A percentile compares a stretch with the other conserved stretches of the same genome.
Evolutionary conservation across 2,888 invertebrate genomes (phyloP).

Genomic region (Noctua janthina): DNA sequence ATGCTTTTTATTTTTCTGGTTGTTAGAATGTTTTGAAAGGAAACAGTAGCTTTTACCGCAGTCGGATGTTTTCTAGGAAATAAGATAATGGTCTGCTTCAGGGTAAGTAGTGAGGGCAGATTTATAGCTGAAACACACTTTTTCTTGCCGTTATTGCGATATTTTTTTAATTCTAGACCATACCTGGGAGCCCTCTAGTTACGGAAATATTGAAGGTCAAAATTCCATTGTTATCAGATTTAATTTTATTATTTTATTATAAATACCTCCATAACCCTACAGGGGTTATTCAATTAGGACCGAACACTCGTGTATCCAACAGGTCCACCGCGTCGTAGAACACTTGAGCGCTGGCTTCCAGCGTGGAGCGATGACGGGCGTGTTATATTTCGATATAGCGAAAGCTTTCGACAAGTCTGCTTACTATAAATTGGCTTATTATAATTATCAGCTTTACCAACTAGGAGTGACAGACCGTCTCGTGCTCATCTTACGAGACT

Average conservation of each 20-base stretch:
- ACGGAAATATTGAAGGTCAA: background rate
- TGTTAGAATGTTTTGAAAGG: background rate
- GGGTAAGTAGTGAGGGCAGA: background rate
- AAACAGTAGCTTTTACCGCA: background rate
- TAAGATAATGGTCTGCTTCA: background rate
- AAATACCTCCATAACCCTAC: background rate
- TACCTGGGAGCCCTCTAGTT: background rate
- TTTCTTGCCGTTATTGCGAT: background rate
- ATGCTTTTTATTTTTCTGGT: background rate
- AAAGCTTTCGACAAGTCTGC: no score
- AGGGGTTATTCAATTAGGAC: background rate
- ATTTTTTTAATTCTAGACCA: background rate
- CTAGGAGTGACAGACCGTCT: no score
- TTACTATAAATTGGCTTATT: no score
- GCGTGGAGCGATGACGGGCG: no score
- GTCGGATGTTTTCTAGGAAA: background rate
- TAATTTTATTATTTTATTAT: no score
- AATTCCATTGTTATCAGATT: background rate
- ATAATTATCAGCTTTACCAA: no score
- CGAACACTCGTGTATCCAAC: background rate
- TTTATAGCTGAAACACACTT: background rate
- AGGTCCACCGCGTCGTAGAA: no score
- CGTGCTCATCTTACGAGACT: no score
- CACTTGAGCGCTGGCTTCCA: no score
- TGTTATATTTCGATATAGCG: no score